Evolutionary conservation across 2,888 invertebrate genomes (phyloP).

Genomic region (Cosmorhoe ocellata): DNA sequence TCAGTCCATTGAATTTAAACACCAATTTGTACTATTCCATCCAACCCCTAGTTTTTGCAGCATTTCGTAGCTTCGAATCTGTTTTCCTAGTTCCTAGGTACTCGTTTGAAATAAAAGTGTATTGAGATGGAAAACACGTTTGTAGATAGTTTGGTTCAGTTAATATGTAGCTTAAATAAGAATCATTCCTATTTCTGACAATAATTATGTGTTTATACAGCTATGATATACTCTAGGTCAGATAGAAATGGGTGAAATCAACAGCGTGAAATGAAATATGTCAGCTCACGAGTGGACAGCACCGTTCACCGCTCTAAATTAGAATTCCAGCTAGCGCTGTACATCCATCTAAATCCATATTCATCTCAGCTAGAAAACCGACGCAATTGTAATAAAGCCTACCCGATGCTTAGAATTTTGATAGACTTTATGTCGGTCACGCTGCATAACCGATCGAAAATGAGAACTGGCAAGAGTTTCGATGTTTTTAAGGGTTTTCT

Average conservation of each 20-base stretch:
- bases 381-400: slow-evolving; percentile 49
- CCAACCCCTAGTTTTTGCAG: slow-evolving; percentile 11
- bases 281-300: slow-evolving; percentile 28
- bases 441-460: slow-evolving; percentile 15
- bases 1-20: slow-evolving; percentile 42
- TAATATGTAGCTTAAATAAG: neutral
- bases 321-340: slow-evolving; percentile 33
- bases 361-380: slow-evolving; percentile 47
- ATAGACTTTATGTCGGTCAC: slow-evolving; percentile 39
- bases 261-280: slow-evolving; percentile 35
- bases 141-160: slow-evolving; percentile 8
- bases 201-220: neutral
- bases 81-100: slow-evolving; percentile 6
- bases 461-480: slow-evolving; percentile 10
- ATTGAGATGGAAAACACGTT: slow-evolving; percentile 8
- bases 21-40: slow-evolving; percentile 20
- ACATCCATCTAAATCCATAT: slow-evolving; percentile 48
- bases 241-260: slow-evolving; percentile 21
- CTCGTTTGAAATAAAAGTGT: slow-evolving; percentile 9
- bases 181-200: slow-evolving; percentile 1
- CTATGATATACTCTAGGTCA: slow-evolving; percentile 16
- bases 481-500: no score
- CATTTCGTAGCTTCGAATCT: no score
- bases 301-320: slow-evolving; percentile 29
- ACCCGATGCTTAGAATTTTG: slow-evolving; percentile 42